Evolutionary conservation across 2,888 invertebrate genomes (phyloP), one percentile per base, ranked within the genome.

Genomic region (Mesorhabditis spiculigera): DNA sequence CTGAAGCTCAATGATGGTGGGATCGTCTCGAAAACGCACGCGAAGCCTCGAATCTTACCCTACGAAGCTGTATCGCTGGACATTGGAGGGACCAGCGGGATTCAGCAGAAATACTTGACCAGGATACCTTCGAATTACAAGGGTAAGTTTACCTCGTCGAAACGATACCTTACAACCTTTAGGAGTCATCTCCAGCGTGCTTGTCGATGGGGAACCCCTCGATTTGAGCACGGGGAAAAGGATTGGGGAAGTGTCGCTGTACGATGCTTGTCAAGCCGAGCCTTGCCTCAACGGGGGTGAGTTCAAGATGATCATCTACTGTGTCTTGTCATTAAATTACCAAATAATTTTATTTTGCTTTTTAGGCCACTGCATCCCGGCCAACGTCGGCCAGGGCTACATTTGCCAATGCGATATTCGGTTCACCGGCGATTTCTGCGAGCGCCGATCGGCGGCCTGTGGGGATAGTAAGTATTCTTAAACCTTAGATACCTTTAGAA

Each of bases 391-490:
- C 58, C 72, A 76, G 58, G 82, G 82, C 4, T 82, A 73, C 71
- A 72, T 70, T 42, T 83, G 82, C 67, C 75, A 80, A 43, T 82
- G 82, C 65, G 43, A 64, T 10, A 58, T 68, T 4, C 73, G 74
- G 13, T 83, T 74, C 67, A 68, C 65, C 13, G 84, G 84, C 42
- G 73, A 75, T 6, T 75, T 75, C 13, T 84, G 84, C 68, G 79
- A 84, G 65, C 77, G 71, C 68, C 69, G 74, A 64, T 69, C 75
- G 4, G 65, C 73, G 42, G 67, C 42, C 5, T 80, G 80, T 65
- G 72, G 69, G 58, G 72, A 78, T 43, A 74, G 75, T 75, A 65
- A 63, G 63, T 16, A 28, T 28, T 28, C 28, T 28, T 28, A 28
- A 28, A 28, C 3, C 28, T 28, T 28, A 28, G 28, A 28, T 28